Evolutionary conservation across 2,888 invertebrate genomes (phyloP).

Genomic region (Crematogaster levior): DNA sequence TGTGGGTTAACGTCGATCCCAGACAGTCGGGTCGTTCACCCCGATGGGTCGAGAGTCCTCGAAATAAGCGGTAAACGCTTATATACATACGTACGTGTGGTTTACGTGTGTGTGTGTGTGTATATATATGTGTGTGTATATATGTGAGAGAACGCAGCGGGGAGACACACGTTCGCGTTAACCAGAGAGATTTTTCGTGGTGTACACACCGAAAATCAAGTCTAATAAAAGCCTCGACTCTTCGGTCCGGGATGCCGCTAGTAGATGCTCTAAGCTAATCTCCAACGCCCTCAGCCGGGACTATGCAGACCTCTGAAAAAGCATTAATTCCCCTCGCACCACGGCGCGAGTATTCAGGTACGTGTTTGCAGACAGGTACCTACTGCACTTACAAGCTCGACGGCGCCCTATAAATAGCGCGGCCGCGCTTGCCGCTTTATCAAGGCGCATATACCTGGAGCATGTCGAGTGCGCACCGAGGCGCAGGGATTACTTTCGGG

Average conservation of each 20-base stretch:
- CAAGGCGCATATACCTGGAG: constrained; percentile 31
- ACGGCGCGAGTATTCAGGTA: constrained; percentile 64
- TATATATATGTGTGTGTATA: not conserved
- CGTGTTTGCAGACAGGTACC: constrained; percentile 69
- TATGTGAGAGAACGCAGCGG: not conserved
- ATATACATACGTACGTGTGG: not conserved
- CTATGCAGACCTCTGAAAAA: constrained; percentile 62
- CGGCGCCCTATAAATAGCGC: constrained; percentile 59
- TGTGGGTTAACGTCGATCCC: constrained; percentile 28
- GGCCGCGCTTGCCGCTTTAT: constrained; percentile 36
- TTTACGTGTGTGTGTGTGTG: not conserved
- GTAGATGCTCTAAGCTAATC: constrained; percentile 63
- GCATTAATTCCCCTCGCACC: constrained; percentile 67
- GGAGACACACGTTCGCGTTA: constrained; percentile 34
- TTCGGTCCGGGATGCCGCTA: not conserved
- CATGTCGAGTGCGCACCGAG: constrained; percentile 1
- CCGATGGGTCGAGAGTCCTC: constrained; percentile 15
- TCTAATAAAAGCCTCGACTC: constrained; percentile 49
- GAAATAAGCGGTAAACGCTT: constrained; percentile 46
- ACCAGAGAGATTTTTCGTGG: constrained; percentile 49
- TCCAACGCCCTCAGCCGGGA: constrained; percentile 23
- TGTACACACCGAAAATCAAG: constrained; percentile 42
- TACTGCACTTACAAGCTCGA: constrained; percentile 61
- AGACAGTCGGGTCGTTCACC: constrained; percentile 49
- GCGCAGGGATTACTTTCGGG: constrained; percentile 47